Evolutionary conservation across 1,140 invertebrate species (phyloP), one percentile per base, ranked within the genome.

Genomic region (Lerema accius): DNA sequence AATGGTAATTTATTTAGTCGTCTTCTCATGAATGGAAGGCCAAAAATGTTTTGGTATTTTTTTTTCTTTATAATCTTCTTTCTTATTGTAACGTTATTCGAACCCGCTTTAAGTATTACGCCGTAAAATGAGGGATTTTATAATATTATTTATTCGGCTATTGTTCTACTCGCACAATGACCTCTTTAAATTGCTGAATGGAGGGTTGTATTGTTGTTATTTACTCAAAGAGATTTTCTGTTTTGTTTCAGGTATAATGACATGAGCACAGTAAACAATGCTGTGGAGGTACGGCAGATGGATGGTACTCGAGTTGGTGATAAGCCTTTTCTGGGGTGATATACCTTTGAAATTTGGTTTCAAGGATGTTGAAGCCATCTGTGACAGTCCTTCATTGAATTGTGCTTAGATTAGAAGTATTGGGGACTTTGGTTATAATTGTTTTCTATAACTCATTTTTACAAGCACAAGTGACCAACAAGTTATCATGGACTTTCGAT

Each of bases 231-330:
- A 43, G 4, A 23, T 14, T 6, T 53, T 42, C 48, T 37, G n/a
- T 53, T 62, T 62, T 53, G 60, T 63, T 63, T 14, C 60, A 63
- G 60, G 60, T 63, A 63, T 11, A 17, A 37, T 16, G 19, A 45
- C 19, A 15, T 5, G 37, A 32, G 13, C 11, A 7, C 50, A 40
- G 13, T 26, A 9, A 28, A 16, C 28, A 32, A 32, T 32, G 7
- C 28, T 32, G 1, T 32, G 28, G 28, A 32, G 4, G 1, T 32
- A 32, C 4, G 28, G 1, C 28, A 32, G 2, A 3, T 23, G 19
- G 28, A 4, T 32, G 28, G 28, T 32, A 32, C 9, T 32, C 7
- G 28, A 9, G 1, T 23, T 3, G 7, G 28, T 32, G 28, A 32
- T 32, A 9, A 32, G 28, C 28, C 28, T 1, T 32, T 32, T 23